Evolutionary conservation across 2,113 vertebrate species (phyloP).

Genomic region (Mirounga angustirostris): DNA sequence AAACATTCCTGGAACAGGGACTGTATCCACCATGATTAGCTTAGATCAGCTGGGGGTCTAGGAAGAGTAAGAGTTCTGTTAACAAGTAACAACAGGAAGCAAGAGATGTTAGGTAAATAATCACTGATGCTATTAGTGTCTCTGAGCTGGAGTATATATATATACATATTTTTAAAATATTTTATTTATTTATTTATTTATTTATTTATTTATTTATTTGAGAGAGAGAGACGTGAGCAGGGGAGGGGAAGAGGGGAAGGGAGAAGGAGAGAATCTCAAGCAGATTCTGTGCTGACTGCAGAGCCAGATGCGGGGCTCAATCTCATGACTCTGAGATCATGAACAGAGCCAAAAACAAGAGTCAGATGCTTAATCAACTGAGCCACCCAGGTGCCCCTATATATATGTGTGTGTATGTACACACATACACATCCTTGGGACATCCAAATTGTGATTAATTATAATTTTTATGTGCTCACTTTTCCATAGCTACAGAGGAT

Average conservation of each 20-base stretch:
- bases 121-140: not conserved
- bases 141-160: not conserved
- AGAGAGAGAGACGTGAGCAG: not conserved
- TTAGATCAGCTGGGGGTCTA: not conserved
- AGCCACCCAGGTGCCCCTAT: not conserved
- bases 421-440: too few species aligned
- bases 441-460: not conserved
- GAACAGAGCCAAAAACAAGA: not conserved
- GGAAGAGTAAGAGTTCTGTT: not conserved
- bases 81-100: not conserved
- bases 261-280: not conserved
- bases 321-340: not conserved
- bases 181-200: not conserved
- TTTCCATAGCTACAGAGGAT: not conserved
- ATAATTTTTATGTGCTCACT: not conserved
- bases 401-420: not conserved
- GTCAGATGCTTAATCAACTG: not conserved
- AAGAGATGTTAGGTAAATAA: not conserved
- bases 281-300: not conserved
- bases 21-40: not conserved
- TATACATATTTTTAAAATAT: not conserved
- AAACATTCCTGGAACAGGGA: not conserved
- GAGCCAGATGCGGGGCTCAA: not conserved
- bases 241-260: not conserved
- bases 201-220: not conserved